Percentiles rank a stretch among this genome's conserved stretches.
Conservation (phyloP, 2,888 invertebrate species). For the Lycocerus yunnanus region DNA sequence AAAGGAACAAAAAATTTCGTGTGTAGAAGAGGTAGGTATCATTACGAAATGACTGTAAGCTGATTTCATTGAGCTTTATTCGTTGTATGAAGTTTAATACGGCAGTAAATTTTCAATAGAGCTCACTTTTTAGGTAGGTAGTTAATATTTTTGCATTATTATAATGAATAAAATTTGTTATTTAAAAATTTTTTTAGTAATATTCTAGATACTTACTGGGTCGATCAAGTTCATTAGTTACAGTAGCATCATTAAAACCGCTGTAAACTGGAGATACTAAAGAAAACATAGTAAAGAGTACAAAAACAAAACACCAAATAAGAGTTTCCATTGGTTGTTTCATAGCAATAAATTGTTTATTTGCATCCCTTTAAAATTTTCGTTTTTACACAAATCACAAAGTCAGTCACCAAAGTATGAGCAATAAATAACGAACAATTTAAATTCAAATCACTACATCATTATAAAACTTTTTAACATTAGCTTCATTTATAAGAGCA, state of each 20-base stretch:
- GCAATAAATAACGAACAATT: slow-evolving; percentile 12
- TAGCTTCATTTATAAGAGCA: slow-evolving; percentile 17
- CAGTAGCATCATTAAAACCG: slow-evolving; percentile 61
- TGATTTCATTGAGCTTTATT: not conserved
- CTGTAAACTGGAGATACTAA: slow-evolving; percentile 56
- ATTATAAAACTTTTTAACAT: slow-evolving; percentile 14
- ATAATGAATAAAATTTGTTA: not conserved
- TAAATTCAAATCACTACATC: slow-evolving; percentile 19
- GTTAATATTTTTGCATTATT: not conserved
- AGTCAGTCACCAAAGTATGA: slow-evolving; percentile 5
- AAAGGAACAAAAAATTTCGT: not conserved
- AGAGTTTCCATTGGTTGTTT: slow-evolving; percentile 42
- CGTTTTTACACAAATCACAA: slow-evolving; percentile 6
- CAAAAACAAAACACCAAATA: slow-evolving; percentile 58
- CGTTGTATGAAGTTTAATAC: not conserved
- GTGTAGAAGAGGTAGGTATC: not conserved
- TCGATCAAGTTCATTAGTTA: slow-evolving; percentile 65
- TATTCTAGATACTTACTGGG: slow-evolving; percentile 57
- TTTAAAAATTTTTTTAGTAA: not conserved
- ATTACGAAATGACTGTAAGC: not conserved
- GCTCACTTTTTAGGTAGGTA: not conserved
- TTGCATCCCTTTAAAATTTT: slow-evolving; percentile 10
- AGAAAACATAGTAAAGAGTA: slow-evolving; percentile 53
- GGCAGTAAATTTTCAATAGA: not conserved
- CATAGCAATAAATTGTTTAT: slow-evolving; percentile 33